A percentile compares a stretch with the other conserved stretches of the same genome.
These are phyloP conservation scores for Lordiphosa andalusiaca DNA, from an alignment of 2,888 invertebrate genomes.

Conservation along the genomic window DNA sequence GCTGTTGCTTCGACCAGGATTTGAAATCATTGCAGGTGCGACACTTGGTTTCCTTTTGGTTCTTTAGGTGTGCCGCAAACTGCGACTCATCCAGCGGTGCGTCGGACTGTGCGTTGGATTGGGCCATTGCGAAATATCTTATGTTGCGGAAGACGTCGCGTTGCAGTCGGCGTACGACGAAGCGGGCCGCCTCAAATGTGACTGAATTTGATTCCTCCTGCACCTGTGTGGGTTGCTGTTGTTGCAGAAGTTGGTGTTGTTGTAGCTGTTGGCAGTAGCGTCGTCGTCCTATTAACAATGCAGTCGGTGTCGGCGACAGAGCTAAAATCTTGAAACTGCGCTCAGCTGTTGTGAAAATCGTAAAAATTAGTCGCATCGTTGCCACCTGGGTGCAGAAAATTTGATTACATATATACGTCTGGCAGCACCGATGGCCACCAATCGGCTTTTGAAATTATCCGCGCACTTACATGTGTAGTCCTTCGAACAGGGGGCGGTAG, in stretches of 20 bases:
- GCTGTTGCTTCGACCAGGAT: slow-evolving; percentile 86
- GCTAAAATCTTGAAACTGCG: slow-evolving; percentile 37
- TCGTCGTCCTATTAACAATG: slow-evolving; percentile 17
- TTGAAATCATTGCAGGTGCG: slow-evolving; percentile 87
- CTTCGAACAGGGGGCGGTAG: too few species aligned
- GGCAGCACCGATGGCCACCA: not conserved
- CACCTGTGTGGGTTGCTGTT: slow-evolving; percentile 8
- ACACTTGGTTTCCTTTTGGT: slow-evolving; percentile 80
- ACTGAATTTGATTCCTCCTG: slow-evolving; percentile 36
- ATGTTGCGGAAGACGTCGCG: slow-evolving; percentile 43
- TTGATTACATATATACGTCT: slow-evolving; percentile 3
- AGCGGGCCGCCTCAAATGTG: slow-evolving; percentile 39
- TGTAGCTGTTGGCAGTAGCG: slow-evolving; percentile 11
- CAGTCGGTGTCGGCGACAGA: slow-evolving; percentile 8
- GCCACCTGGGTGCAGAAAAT: slow-evolving; percentile 35
- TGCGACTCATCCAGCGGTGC: slow-evolving; percentile 5
- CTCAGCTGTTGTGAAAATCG: slow-evolving; percentile 47
- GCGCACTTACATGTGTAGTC: too few species aligned
- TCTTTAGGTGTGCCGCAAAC: slow-evolving; percentile 19
- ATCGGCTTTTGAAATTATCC: too few species aligned
- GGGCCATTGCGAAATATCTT: slow-evolving; percentile 34
- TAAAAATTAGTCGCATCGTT: slow-evolving; percentile 41
- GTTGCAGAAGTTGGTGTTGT: slow-evolving; percentile 13
- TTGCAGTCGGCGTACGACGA: slow-evolving; percentile 52
- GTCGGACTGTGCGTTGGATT: slow-evolving; percentile 17